Evolutionary conservation across 2,113 vertebrate species (phyloP).

Genomic region (Galbula dea): DNA sequence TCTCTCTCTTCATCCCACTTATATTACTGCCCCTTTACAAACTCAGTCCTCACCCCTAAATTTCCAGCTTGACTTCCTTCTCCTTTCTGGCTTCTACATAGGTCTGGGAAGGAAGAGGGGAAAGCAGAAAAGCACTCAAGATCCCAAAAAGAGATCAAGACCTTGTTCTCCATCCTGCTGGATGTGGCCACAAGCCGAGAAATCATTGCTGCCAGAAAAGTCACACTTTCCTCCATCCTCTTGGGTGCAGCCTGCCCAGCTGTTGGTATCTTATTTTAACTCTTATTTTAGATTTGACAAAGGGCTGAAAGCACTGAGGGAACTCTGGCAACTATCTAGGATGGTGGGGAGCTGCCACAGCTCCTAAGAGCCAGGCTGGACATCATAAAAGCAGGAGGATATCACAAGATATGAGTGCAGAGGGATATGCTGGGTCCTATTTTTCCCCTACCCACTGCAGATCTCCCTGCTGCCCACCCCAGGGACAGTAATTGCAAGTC

Average conservation of each 20-base stretch:
- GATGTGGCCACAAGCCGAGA: background rate
- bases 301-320: background rate
- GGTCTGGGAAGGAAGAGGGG: background rate
- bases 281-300: background rate
- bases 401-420: fast-evolving
- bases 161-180: background rate
- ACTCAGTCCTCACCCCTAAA: background rate
- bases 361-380: background rate
- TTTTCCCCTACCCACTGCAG: background rate
- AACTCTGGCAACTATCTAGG: background rate
- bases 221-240: background rate
- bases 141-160: background rate
- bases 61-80: background rate
- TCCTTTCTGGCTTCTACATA: background rate
- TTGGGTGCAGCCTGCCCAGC: background rate
- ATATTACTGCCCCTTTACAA: fast-evolving
- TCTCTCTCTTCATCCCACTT: background rate
- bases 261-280: background rate
- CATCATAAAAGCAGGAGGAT: background rate
- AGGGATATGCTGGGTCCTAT: background rate
- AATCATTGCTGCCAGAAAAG: background rate
- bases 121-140: background rate
- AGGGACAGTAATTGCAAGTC: background rate
- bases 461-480: background rate
- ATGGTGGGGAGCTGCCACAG: background rate